Evolutionary conservation across 1,140 invertebrate species (phyloP), one percentile per base, ranked within the genome.

Genomic region (Drosophila ohnishii): DNA sequence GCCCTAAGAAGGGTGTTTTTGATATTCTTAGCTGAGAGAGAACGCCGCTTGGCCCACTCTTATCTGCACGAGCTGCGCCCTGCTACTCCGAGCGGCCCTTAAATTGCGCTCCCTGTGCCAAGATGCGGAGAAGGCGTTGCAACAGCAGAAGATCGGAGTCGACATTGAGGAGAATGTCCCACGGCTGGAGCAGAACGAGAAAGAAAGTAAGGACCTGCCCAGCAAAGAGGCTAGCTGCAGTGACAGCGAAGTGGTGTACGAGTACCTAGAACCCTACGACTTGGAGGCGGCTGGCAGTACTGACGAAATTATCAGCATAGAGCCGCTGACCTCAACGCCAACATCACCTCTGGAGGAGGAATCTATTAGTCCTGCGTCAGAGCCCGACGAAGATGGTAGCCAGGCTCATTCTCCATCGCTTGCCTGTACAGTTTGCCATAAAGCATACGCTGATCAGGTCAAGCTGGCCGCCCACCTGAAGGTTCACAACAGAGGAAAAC

Each of bases 401-500:
- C 44, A 7, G 6, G 13, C 2, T 14, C 45, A 60, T 7, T 40
- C 6, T 5, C 3, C 39, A 2, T 40, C 45, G 5, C 82, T 85
- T 56, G 35, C 70, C 19, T 91, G 90, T 30, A 60, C 60, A 1
- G 57, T 74, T 37, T 91, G 90, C 55, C 64, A 71, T 14, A 91
- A 91, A 64, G 62, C 62, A 2, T 91, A 86, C 39, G 53, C 50
- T 2, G 73, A 90, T 5, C 66, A 73, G 39, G 37, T 70, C 6
- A 90, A 89, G 58, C 63, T 90, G 32, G 81, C 58, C 2, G 70
- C 51, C 10, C 90, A 91, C 34, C 30, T 90, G 14, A 90, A 86
- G 59, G 42, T 78, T 1, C 90, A 91, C 65, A 84, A 44, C 16
- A 51, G 73, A 4, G 45, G 80, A 13, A 91, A 91, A 51, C 84